phyloP scores from a whole-genome alignment of 1,140 invertebrate genomes.

The Drosophila jambulina region DNA sequence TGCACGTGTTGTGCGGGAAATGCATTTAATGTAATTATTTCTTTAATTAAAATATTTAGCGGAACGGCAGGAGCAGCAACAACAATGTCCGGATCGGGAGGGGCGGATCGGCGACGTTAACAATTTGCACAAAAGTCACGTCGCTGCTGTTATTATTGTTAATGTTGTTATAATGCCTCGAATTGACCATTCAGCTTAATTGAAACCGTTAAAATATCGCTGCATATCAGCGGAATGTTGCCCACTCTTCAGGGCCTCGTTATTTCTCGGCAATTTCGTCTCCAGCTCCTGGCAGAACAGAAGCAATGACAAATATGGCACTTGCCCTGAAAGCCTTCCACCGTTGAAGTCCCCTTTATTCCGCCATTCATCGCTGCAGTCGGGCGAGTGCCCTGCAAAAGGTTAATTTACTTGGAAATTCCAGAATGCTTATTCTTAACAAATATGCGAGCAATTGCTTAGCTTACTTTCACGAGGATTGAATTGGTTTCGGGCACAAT shows the following conservation, averaged over 20 bases:
- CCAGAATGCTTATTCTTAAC: constrained; percentile 52
- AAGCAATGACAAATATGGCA: constrained; percentile 19
- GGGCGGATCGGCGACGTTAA: constrained; percentile 37
- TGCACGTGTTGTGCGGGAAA: constrained; percentile 36
- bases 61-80: constrained; percentile 50
- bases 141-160: constrained; percentile 64
- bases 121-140: constrained; percentile 75
- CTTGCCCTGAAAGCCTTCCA: background rate
- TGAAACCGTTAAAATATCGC: constrained; percentile 74
- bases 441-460: constrained; percentile 62
- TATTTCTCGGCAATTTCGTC: constrained; percentile 20
- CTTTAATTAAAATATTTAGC: constrained; percentile 82
- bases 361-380: constrained; percentile 10
- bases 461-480: constrained; percentile 32
- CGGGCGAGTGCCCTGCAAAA: constrained; percentile 31
- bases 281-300: background rate
- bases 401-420: constrained; percentile 64
- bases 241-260: constrained; percentile 27
- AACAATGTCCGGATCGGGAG: constrained; percentile 19
- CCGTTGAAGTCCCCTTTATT: background rate
- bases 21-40: constrained; percentile 80
- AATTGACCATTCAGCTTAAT: constrained; percentile 67
- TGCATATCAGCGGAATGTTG: constrained; percentile 31
- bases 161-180: constrained; percentile 62
- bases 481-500: constrained; percentile 25